phyloP scores from a whole-genome alignment of 1,140 invertebrate species.

The Geopemphigus sp. region DNA sequence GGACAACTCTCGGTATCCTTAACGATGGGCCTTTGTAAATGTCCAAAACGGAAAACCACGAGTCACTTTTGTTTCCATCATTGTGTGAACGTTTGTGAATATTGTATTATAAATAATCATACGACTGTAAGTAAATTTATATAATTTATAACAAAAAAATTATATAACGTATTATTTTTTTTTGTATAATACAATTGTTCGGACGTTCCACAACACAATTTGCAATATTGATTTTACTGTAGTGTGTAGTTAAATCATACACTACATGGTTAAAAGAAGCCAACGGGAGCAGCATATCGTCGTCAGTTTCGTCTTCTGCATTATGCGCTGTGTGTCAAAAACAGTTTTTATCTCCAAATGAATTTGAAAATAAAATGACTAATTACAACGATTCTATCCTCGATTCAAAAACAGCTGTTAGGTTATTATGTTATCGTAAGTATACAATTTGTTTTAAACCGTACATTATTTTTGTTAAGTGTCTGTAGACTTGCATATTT shows the following conservation, averaged over 20 bases:
- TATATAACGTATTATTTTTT: too few relatives aligned
- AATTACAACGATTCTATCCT: slow-evolving; percentile 77
- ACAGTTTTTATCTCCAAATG: slow-evolving; percentile 54
- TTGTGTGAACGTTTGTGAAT: slow-evolving; percentile 96
- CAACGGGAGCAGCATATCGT: background rate
- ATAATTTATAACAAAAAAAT: too few relatives aligned
- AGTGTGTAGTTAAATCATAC: slow-evolving; percentile 98
- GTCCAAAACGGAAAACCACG: slow-evolving; percentile 92
- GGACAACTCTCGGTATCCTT: background rate
- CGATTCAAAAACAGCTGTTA: slow-evolving; percentile 78
- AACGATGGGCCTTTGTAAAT: slow-evolving; percentile 94
- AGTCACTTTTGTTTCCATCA: slow-evolving; percentile 99
- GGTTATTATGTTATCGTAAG: slow-evolving; percentile 79
- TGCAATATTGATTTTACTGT: slow-evolving; percentile 55
- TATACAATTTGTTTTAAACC: background rate
- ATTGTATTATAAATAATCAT: slow-evolving; percentile 95
- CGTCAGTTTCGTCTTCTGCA: background rate
- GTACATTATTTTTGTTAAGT: background rate
- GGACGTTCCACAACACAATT: background rate
- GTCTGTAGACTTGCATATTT: too few relatives aligned
- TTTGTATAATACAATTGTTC: background rate
- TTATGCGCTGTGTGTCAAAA: slow-evolving; percentile 31
- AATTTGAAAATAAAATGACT: slow-evolving; percentile 89
- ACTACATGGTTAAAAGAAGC: slow-evolving; percentile 94
- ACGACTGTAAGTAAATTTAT: slow-evolving; percentile 68